A percentile compares a stretch with the other conserved stretches of the same genome.
These are phyloP conservation scores for Nannospalax galili DNA, from an alignment of 2,113 vertebrate species.

Conservation along the genomic window DNA sequence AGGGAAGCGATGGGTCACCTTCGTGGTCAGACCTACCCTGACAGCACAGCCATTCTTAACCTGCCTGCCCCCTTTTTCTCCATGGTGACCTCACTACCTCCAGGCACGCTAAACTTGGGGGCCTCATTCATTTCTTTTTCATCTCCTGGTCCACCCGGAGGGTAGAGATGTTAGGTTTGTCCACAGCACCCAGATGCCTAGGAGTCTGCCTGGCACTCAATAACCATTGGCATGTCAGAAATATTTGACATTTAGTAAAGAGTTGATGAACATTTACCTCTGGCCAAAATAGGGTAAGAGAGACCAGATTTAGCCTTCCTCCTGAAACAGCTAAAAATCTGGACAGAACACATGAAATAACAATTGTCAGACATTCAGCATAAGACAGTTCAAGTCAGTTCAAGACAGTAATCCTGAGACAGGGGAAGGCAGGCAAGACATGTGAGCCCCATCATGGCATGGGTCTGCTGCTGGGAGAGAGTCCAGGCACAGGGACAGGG, in stretches of 20 bases:
- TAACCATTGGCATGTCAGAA: background rate
- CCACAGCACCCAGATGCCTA: background rate
- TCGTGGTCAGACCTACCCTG: background rate
- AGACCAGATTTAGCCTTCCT: background rate
- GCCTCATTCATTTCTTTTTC: background rate
- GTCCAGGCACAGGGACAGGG: background rate
- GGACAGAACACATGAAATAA: background rate
- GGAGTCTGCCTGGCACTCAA: background rate
- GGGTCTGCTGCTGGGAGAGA: background rate
- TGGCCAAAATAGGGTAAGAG: background rate
- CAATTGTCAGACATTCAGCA: background rate
- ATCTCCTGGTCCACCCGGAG: background rate
- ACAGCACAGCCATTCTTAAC: accelerated
- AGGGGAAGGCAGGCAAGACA: background rate
- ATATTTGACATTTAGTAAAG: background rate
- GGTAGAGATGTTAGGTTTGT: background rate
- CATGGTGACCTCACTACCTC: no score
- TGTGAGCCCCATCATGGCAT: accelerated
- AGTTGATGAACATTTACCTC: constrained; percentile 31
- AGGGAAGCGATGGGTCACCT: background rate
- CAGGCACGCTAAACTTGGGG: accelerated
- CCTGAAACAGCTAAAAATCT: constrained; percentile 9
- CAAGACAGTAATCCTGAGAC: background rate
- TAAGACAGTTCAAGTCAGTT: background rate
- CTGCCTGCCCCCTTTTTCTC: background rate